These are phyloP conservation scores for Aphaenogaster rudis DNA, from an alignment of 1,140 invertebrate species.

Conservation along the genomic window DNA sequence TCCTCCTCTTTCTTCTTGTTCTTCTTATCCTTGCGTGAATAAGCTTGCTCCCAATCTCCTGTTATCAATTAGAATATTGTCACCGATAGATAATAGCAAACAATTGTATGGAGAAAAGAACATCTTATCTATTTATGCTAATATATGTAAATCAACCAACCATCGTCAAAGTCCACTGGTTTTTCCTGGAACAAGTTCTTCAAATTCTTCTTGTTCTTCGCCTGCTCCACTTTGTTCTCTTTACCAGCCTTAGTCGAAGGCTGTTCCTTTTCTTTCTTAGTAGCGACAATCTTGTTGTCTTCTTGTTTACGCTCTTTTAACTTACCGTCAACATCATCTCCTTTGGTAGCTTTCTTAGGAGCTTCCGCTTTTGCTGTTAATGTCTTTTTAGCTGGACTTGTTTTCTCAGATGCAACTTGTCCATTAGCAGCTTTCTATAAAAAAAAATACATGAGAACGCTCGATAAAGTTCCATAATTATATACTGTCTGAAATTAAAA, in stretches of 20 bases:
- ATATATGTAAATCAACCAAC: slow-evolving; percentile 75
- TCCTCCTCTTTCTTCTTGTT: slow-evolving; percentile 88
- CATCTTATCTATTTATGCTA: slow-evolving; percentile 25
- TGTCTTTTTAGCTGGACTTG: slow-evolving; percentile 86
- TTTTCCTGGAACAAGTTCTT: slow-evolving; percentile 89
- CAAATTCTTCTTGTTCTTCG: slow-evolving; percentile 87
- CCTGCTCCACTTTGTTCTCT: slow-evolving; percentile 86
- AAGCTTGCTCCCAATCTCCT: slow-evolving; percentile 91
- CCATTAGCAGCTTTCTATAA: slow-evolving; percentile 87
- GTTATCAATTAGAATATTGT: slow-evolving; percentile 61
- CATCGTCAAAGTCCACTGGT: slow-evolving; percentile 91
- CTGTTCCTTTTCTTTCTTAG: slow-evolving; percentile 85
- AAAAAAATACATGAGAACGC: slow-evolving; percentile 24
- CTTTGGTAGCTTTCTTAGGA: slow-evolving; percentile 83
- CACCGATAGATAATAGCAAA: neutral
- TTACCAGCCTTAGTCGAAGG: slow-evolving; percentile 83
- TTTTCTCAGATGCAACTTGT: slow-evolving; percentile 84
- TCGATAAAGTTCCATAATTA: neutral
- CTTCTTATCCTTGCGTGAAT: slow-evolving; percentile 90
- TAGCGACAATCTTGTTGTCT: slow-evolving; percentile 80
- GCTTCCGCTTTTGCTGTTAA: slow-evolving; percentile 83
- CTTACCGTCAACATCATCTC: slow-evolving; percentile 84
- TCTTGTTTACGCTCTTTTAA: slow-evolving; percentile 86
- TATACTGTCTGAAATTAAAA: neutral
- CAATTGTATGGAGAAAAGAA: neutral